These are phyloP conservation scores for Oreotrochilus melanogaster DNA, from an alignment of 2,113 vertebrate species.

Conservation along the genomic window DNA sequence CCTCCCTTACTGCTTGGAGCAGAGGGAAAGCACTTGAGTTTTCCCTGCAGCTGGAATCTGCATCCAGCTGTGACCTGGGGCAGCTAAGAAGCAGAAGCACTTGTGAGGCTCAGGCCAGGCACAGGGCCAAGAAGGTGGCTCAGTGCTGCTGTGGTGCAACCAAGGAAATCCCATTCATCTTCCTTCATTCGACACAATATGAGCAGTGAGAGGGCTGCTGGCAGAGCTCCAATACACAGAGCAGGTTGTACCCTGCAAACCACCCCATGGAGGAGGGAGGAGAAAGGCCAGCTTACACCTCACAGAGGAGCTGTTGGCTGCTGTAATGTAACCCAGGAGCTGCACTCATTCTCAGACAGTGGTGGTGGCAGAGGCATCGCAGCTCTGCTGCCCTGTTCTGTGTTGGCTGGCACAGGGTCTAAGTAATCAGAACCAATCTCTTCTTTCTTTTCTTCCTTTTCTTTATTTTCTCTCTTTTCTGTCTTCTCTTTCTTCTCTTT, in stretches of 20 bases:
- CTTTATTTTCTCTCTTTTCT: no score
- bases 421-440: neutral
- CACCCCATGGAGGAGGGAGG: neutral
- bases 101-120: neutral
- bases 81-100: neutral
- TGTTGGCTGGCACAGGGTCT: neutral
- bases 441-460: no score
- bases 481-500: no score
- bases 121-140: neutral
- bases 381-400: neutral
- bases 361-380: neutral
- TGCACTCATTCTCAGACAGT: neutral
- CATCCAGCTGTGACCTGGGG: rapidly evolving
- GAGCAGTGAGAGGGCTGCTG: neutral
- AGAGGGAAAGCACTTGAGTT: neutral
- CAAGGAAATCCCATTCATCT: neutral
- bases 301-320: constrained; percentile 63
- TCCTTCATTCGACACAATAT: rapidly evolving
- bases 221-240: neutral
- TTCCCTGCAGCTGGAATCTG: neutral
- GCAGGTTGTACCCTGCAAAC: neutral
- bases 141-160: rapidly evolving
- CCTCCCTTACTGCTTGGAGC: neutral
- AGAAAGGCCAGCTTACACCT: neutral
- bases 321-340: neutral